These are phyloP conservation scores for Lepisosteus oculatus DNA, from an alignment of 2,113 vertebrate species.

Conservation along the genomic window DNA sequence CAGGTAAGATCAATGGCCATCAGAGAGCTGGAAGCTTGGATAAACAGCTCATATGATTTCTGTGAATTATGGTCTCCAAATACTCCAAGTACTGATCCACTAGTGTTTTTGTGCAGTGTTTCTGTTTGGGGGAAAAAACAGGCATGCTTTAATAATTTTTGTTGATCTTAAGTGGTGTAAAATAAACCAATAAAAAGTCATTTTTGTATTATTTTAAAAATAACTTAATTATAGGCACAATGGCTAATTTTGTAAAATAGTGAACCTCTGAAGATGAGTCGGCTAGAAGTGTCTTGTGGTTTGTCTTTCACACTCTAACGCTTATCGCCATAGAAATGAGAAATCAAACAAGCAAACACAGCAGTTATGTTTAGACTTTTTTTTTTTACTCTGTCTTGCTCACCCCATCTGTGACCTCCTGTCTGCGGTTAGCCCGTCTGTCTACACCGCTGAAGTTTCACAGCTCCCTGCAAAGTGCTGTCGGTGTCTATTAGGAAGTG, in stretches of 20 bases:
- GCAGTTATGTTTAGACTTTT: not conserved
- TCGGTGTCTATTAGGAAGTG: conserved; percentile 20
- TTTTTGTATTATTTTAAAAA: too few relatives aligned
- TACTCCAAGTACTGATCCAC: too few relatives aligned
- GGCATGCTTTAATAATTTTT: too few relatives aligned
- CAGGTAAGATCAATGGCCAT: too few relatives aligned
- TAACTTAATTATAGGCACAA: too few relatives aligned
- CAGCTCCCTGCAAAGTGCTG: conserved; percentile 4
- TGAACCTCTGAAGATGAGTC: not conserved
- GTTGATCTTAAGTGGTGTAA: too few relatives aligned
- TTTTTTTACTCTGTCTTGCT: not conserved
- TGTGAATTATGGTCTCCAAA: too few relatives aligned
- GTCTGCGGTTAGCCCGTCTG: conserved; percentile 16
- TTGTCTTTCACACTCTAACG: not conserved
- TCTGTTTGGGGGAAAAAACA: too few relatives aligned
- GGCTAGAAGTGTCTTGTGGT: not conserved
- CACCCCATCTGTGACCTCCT: conserved; percentile 18
- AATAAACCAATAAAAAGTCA: too few relatives aligned
- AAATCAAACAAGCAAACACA: conserved; percentile 7
- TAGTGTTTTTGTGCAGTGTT: too few relatives aligned
- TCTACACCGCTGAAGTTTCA: conserved; percentile 12
- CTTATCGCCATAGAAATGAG: conserved; percentile 6
- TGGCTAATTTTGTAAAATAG: not conserved
- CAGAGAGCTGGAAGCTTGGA: too few relatives aligned
- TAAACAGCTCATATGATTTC: too few relatives aligned